phyloP scores from a whole-genome alignment of 1,140 invertebrate genomes.

The Caerostris extrusa region DNA sequence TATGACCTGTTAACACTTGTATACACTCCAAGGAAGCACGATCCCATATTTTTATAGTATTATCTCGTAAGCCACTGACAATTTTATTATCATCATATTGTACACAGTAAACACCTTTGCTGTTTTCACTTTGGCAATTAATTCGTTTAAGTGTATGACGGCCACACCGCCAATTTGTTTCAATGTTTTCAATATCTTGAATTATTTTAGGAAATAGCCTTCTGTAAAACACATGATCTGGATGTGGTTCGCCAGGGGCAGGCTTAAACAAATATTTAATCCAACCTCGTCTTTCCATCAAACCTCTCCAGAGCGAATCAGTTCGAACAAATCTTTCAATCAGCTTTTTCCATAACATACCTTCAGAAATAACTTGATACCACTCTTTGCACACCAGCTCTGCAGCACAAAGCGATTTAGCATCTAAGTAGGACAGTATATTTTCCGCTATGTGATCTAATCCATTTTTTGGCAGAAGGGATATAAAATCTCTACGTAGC shows the following conservation, averaged over 20 bases:
- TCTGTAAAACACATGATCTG: slow-evolving; percentile 97
- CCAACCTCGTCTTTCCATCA: slow-evolving; percentile 97
- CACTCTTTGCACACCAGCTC: slow-evolving; percentile 99
- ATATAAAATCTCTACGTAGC: slow-evolving; percentile 99
- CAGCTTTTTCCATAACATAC: slow-evolving; percentile 98
- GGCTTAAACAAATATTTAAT: slow-evolving; percentile 97
- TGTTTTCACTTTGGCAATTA: slow-evolving; percentile 97
- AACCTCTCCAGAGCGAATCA: slow-evolving; percentile 96
- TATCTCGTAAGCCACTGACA: slow-evolving; percentile 98
- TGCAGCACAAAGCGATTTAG: slow-evolving; percentile 94
- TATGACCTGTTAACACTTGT: slow-evolving; percentile 96
- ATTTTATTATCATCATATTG: slow-evolving; percentile 99
- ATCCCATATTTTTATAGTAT: slow-evolving; percentile 99
- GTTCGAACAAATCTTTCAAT: slow-evolving; percentile 95
- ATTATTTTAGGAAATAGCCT: slow-evolving; percentile 98
- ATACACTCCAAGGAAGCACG: slow-evolving; percentile 93
- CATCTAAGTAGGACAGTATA: slow-evolving; percentile 98
- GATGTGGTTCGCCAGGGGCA: slow-evolving; percentile 93
- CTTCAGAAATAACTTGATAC: slow-evolving; percentile 98
- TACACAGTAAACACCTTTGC: slow-evolving; percentile 98
- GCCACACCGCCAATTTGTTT: slow-evolving; percentile 98
- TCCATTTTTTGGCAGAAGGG: slow-evolving; percentile 97
- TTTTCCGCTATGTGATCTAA: slow-evolving; percentile 99
- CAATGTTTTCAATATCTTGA: slow-evolving; percentile 92
- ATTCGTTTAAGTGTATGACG: slow-evolving; percentile 97